A percentile compares a stretch with the other conserved stretches of the same genome.
phyloP scores from a whole-genome alignment of 2,113 vertebrate genomes.

The Ornithorhynchus anatinus region DNA sequence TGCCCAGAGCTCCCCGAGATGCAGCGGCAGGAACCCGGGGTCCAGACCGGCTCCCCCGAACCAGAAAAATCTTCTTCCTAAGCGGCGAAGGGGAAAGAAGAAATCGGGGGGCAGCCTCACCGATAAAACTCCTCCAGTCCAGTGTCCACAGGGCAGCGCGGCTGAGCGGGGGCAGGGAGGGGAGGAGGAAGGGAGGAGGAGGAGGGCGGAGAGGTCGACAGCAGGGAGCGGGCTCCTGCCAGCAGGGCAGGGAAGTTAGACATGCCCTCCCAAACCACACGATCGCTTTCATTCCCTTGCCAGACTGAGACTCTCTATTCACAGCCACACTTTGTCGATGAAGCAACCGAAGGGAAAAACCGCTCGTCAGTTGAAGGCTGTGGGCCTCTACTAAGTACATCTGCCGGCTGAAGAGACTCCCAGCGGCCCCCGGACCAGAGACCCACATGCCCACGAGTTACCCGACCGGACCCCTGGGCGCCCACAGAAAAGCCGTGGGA shows the following conservation, averaged over 20 bases:
- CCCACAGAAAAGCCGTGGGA: no score
- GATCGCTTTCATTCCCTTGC: constrained; percentile 5
- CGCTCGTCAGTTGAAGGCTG: constrained; percentile 4
- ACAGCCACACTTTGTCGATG: constrained; percentile 3
- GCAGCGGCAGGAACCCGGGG: background rate
- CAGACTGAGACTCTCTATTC: constrained; percentile 3
- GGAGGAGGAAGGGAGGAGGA: background rate
- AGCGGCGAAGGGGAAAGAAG: background rate
- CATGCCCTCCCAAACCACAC: background rate
- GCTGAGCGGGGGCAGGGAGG: background rate
- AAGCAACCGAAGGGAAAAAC: background rate
- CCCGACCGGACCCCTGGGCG: no score
- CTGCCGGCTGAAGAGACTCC: constrained; percentile 28
- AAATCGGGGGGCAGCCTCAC: background rate
- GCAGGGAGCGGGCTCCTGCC: background rate
- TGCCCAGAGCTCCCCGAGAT: background rate
- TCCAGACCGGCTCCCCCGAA: background rate
- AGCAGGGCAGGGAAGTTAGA: background rate
- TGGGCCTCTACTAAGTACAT: constrained; percentile 31
- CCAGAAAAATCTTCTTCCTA: background rate
- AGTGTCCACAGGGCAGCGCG: background rate
- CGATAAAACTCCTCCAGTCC: background rate
- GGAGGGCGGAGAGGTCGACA: background rate
- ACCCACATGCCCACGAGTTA: no score
- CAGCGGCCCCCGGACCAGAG: constrained; percentile 6